These are phyloP conservation scores for Acanthosoma haemorrhoidale DNA, from an alignment of 2,888 invertebrate species.

Conservation along the genomic window DNA sequence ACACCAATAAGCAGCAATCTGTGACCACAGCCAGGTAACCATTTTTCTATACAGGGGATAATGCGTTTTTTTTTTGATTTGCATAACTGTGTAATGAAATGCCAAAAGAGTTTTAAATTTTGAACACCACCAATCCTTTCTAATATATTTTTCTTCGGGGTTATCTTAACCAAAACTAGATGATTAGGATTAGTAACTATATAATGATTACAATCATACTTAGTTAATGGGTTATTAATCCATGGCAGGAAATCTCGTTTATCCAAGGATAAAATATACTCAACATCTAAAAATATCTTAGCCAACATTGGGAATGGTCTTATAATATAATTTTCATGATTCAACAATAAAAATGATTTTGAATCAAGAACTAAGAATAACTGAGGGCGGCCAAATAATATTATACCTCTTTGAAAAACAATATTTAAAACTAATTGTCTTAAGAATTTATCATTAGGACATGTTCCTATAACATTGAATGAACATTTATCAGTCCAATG, in stretches of 20 bases:
- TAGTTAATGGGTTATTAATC: neutral
- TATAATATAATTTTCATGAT: neutral
- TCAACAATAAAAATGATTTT: conserved; percentile 1
- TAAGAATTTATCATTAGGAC: conserved; percentile 11
- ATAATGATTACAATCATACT: neutral
- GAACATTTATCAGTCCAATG: conserved; percentile 28
- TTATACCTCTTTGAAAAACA: conserved; percentile 27
- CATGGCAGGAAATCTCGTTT: conserved; percentile 31
- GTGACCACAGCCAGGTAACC: conserved; percentile 35
- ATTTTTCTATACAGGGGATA: conserved; percentile 32
- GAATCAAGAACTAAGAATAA: conserved; percentile 25
- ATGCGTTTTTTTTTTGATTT: conserved; percentile 12
- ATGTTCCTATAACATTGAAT: conserved; percentile 29
- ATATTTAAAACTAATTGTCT: conserved; percentile 18
- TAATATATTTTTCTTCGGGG: conserved; percentile 29
- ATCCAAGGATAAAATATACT: conserved; percentile 22
- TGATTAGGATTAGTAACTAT: neutral
- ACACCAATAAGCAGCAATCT: conserved; percentile 27
- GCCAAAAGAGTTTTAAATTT: conserved; percentile 31
- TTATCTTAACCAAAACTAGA: conserved; percentile 26
- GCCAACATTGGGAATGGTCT: conserved; percentile 23
- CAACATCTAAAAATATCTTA: conserved; percentile 31
- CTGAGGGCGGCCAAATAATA: conserved; percentile 30
- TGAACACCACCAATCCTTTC: conserved; percentile 4
- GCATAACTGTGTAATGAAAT: conserved; percentile 25